phyloP scores from a whole-genome alignment of 2,888 invertebrate species.

The Empis stercorea region DNA sequence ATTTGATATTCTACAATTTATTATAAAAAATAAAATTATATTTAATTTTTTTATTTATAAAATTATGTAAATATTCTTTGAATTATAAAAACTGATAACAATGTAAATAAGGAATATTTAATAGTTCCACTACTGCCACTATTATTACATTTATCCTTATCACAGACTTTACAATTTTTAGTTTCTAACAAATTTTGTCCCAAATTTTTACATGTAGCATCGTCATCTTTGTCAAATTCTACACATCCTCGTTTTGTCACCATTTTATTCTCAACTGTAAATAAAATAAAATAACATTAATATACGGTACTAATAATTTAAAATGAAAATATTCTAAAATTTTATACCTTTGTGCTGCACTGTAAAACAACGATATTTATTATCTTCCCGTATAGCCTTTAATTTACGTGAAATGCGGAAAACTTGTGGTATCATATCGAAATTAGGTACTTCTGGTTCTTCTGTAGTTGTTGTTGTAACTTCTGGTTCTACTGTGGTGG shows the following conservation, averaged over 20 bases:
- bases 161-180: not conserved
- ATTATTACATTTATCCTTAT: not conserved
- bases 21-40: no score
- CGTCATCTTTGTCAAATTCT: not conserved
- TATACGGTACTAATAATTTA: not conserved
- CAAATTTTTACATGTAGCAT: not conserved
- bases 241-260: not conserved
- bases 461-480: not conserved
- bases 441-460: not conserved
- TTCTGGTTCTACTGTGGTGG: not conserved
- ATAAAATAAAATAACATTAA: not conserved
- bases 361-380: not conserved
- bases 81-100: no score
- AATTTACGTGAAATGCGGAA: not conserved
- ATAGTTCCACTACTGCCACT: not conserved
- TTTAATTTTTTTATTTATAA: no score
- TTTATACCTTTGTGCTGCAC: not conserved
- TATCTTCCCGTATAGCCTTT: not conserved
- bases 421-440: not conserved
- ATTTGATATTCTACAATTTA: no score
- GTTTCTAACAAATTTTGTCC: not conserved
- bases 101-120: no score
- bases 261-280: not conserved
- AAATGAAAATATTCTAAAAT: not conserved
- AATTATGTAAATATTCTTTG: no score